Conservation (phyloP, 2,797 vertebrate genomes). For the Clamator glandarius region DNA sequence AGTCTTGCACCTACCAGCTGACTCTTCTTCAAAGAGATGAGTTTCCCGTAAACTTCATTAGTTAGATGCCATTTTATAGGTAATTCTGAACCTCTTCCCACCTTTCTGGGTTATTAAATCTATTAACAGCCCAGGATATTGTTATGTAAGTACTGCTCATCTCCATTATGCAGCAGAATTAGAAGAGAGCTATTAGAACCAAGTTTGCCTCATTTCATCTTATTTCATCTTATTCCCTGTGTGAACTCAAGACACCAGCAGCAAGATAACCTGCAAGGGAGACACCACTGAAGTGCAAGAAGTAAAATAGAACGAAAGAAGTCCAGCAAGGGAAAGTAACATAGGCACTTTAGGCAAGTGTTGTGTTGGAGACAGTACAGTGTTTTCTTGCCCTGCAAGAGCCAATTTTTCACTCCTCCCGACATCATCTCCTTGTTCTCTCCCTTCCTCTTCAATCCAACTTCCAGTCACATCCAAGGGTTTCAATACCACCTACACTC, state of each 20-base stretch:
- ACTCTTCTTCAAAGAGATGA: conserved; percentile 45
- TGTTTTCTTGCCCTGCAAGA: neutral
- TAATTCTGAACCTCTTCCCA: conserved; percentile 67
- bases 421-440: neutral
- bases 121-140: conserved; percentile 67
- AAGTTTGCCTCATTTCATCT: conserved; percentile 47
- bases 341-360: neutral
- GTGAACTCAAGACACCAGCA: neutral
- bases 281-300: neutral
- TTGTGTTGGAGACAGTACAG: neutral
- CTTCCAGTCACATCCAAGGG: neutral
- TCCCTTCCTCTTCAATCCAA: neutral
- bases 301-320: neutral
- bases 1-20: conserved; percentile 7
- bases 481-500: neutral
- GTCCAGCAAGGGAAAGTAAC: neutral
- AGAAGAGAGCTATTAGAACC: conserved; percentile 36
- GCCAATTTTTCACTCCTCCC: neutral
- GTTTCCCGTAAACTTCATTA: conserved; percentile 62
- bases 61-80: conserved; percentile 50
- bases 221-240: conserved; percentile 31
- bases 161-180: conserved; percentile 61
- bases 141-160: conserved; percentile 70
- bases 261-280: neutral
- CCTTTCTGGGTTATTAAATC: conserved; percentile 71